Conservation (phyloP, 2,797 vertebrate genomes). For the Malurus leucopterus region DNA sequence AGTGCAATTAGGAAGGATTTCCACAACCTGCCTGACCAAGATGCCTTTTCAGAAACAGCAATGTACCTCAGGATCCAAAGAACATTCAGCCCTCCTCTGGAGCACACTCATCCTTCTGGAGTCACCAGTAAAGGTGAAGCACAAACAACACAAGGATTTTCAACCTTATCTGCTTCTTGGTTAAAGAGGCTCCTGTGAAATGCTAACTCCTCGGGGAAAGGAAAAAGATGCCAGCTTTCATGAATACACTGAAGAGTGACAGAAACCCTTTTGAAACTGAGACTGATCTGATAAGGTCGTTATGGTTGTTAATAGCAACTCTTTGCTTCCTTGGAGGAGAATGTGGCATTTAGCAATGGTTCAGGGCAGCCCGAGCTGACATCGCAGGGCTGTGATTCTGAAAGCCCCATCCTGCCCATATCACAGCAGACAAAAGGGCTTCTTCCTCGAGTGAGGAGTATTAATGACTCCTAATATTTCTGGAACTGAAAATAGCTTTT, state of each 20-base stretch:
- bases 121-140: background rate
- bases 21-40: background rate
- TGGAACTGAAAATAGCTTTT: background rate
- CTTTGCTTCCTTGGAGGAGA: background rate
- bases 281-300: slow-evolving; percentile 14
- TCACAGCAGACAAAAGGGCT: background rate
- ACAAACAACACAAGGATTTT: background rate
- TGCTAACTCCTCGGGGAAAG: slow-evolving; percentile 9
- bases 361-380: accelerated
- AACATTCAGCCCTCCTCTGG: background rate
- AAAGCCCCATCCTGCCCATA: background rate
- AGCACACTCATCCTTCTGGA: background rate
- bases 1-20: background rate
- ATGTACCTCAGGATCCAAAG: background rate
- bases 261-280: slow-evolving; percentile 25
- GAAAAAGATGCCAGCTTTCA: background rate
- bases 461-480: background rate
- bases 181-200: slow-evolving; percentile 8
- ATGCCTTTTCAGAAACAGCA: background rate
- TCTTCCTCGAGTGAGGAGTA: background rate
- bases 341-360: background rate
- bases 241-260: background rate
- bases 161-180: background rate
- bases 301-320: slow-evolving; percentile 12
- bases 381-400: background rate